Base-by-base conservation (phyloP, 2,797 vertebrate species). In the Avahi laniger region DNA sequence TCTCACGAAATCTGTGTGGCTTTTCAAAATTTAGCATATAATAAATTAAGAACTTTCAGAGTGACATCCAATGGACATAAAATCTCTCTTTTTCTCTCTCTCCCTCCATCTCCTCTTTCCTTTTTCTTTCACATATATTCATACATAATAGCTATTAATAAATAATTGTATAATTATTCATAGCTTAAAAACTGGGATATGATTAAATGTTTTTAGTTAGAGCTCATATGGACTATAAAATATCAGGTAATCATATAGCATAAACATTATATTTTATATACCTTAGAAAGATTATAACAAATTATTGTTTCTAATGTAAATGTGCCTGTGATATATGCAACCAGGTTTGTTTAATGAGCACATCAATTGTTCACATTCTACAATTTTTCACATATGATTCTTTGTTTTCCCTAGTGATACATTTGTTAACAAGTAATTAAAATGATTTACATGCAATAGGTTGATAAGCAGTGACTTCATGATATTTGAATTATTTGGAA, bases 341-440 rank as follows among this genome's bases (percentile, higher is more conserved):
- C 17, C 1, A 67, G 2, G 9, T 84, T 87, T 82, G 2, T 63
- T 80, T 65, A 94, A 61, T 80, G n/a, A 52, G 5, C 43, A 75
- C 24, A 75, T 67, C 7, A 61, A 12, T n/a, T 57, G 30, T 86
- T 93, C 63, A 89, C 6, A 61, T 81, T 93, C 38, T 61, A 91
- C 11, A 93, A 46, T 33, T 89, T 79, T 81, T 94, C 63, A 83
- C n/a, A 63, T n/a, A 10, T 33, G 15, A 82, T 52, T 22, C 12
- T 84, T 73, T 57, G 13, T 89, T 81, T 83, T 72, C 4, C 7
- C 38, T 82, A 57, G 46, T 52, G 33, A 88, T 67, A 61, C 13
- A 50, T 95, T 92, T 76, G 20, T 91, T 87, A 76, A 48, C 46
- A 84, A 87, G 78, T 84, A 95, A 91, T 87, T 80, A 76, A 95